Evolutionary conservation across 2,888 invertebrate species (phyloP).

Genomic region (Nezara viridula): DNA sequence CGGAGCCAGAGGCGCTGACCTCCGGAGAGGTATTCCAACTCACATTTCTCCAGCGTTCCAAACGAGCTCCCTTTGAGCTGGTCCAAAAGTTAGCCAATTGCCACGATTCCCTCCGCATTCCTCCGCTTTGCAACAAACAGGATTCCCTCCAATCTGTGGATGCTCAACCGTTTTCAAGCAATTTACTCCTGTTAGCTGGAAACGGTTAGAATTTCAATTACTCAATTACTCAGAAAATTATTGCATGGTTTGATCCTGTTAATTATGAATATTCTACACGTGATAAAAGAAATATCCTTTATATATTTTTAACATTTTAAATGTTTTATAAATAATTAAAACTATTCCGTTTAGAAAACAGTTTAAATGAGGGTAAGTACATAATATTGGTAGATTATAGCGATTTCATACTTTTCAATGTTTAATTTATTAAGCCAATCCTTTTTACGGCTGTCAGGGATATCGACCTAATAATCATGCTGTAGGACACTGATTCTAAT

Average conservation of each 20-base stretch:
- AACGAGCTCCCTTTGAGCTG: neutral
- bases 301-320: too few species aligned
- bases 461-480: too few species aligned
- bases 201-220: neutral
- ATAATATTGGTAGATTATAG: too few species aligned
- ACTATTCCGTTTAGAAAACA: too few species aligned
- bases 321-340: too few species aligned
- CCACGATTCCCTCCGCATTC: constrained; percentile 8
- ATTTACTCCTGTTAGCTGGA: neutral
- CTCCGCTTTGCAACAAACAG: neutral
- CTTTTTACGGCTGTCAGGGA: too few species aligned
- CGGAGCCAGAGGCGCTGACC: neutral
- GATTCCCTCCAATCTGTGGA: neutral
- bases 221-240: neutral
- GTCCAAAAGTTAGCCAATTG: constrained; percentile 21
- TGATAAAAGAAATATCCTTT: too few species aligned
- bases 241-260: neutral
- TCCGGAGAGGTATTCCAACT: neutral
- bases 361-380: too few species aligned
- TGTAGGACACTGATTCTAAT: too few species aligned
- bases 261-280: too few species aligned
- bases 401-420: too few species aligned
- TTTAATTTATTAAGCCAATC: too few species aligned
- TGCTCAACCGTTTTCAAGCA: neutral
- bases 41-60: constrained; percentile 36